Conservation (phyloP, 2,888 invertebrate species). For the Chrysomela aeneicollis region DNA sequence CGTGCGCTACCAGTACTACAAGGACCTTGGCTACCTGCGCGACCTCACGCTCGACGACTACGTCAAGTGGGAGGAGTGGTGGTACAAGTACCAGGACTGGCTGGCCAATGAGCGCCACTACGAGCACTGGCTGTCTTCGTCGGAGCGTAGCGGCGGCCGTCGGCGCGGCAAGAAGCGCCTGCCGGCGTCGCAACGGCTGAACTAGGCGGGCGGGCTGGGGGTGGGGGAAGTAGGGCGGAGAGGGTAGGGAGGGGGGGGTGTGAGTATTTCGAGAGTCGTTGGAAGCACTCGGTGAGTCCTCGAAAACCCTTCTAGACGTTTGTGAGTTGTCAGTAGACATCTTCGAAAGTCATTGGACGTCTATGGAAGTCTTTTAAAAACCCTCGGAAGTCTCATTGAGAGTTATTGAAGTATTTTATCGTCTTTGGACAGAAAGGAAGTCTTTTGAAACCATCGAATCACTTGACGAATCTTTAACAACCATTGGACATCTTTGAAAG, state of each 20-base stretch:
- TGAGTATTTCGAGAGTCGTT: too few species aligned
- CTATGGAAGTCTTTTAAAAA: too few species aligned
- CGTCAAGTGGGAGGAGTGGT: constrained; percentile 94
- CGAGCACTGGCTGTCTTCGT: constrained; percentile 72
- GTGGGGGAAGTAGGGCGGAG: background rate
- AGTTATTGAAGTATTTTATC: too few species aligned
- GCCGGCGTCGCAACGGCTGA: constrained; percentile 59
- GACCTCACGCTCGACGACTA: constrained; percentile 83
- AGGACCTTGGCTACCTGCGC: constrained; percentile 84
- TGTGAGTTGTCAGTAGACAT: too few species aligned
- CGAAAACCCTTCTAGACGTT: too few species aligned
- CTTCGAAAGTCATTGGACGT: too few species aligned
- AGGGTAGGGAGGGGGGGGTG: background rate
- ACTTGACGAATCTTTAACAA: too few species aligned
- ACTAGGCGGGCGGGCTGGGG: constrained; percentile 41
- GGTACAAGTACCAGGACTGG: constrained; percentile 94
- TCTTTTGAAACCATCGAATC: too few species aligned
- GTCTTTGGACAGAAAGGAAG: too few species aligned
- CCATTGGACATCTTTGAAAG: too few species aligned
- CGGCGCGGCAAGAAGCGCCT: constrained; percentile 49
- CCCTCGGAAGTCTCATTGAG: too few species aligned
- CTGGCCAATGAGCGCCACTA: constrained; percentile 81
- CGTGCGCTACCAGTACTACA: constrained; percentile 88
- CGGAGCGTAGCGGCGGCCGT: constrained; percentile 53
- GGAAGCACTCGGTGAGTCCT: too few species aligned